Evolutionary conservation across 2,888 invertebrate species (phyloP).

Genomic region (Anthophora plumipes): DNA sequence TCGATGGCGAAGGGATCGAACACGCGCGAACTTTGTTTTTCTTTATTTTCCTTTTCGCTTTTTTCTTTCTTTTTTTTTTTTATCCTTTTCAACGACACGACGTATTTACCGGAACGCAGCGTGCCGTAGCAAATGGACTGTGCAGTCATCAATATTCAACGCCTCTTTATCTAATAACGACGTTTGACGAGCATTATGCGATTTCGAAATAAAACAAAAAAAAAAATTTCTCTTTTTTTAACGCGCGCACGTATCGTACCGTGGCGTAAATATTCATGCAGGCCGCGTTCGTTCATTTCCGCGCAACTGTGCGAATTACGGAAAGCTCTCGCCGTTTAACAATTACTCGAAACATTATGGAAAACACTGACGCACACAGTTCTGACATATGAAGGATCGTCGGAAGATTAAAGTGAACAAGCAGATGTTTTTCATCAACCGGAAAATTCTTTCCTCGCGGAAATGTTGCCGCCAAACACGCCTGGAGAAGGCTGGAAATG

Average conservation of each 20-base stretch:
- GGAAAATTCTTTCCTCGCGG: background rate
- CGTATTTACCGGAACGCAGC: constrained; percentile 16
- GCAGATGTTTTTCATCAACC: background rate
- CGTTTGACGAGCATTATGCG: background rate
- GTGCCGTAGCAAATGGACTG: background rate
- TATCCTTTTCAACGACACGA: background rate
- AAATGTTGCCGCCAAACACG: background rate
- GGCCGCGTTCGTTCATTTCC: background rate
- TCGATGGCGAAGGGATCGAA: constrained; percentile 24
- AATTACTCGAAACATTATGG: background rate
- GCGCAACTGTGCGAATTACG: background rate
- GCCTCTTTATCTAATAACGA: constrained; percentile 12
- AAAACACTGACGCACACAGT: background rate
- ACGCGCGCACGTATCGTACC: background rate
- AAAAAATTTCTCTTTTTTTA: background rate
- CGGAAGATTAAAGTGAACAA: background rate
- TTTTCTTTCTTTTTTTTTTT: no score
- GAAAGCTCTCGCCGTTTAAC: background rate
- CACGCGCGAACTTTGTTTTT: constrained; percentile 12
- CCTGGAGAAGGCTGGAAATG: constrained; percentile 27
- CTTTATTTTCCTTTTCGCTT: no score
- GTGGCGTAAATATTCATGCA: constrained; percentile 6
- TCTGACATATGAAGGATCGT: no score
- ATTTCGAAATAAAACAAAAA: background rate
- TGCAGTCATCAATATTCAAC: constrained; percentile 14